Evolutionary conservation across 2,797 vertebrate genomes (phyloP).

Genomic region (Syndactyla subalaris): DNA sequence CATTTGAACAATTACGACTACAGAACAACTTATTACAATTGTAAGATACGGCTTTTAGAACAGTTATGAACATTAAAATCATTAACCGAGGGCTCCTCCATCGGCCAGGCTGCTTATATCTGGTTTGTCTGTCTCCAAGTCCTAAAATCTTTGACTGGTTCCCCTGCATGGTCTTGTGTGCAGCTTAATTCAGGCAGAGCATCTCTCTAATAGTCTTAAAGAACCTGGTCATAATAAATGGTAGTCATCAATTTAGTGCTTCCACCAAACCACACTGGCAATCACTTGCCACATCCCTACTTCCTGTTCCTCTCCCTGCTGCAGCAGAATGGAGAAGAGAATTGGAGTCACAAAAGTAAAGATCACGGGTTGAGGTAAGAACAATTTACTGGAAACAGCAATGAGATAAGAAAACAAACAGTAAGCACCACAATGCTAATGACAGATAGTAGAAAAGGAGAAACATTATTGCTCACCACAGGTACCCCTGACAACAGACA

Average conservation of each 20-base stretch:
- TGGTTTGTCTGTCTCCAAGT: too few species aligned
- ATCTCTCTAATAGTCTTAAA: not conserved
- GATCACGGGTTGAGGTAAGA: not conserved
- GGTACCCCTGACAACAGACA: not conserved
- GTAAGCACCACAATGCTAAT: not conserved
- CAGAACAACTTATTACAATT: too few species aligned
- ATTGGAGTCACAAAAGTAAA: not conserved
- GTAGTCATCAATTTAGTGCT: not conserved
- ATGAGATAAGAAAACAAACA: not conserved
- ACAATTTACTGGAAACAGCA: not conserved
- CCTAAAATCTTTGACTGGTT: too few species aligned
- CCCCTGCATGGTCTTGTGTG: not conserved
- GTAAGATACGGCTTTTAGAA: too few species aligned
- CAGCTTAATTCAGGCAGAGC: not conserved
- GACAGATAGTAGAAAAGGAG: not conserved
- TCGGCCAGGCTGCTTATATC: too few species aligned
- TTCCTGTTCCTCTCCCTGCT: too few species aligned
- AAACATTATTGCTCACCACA: accelerated
- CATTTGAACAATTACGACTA: too few species aligned
- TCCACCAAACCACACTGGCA: not conserved
- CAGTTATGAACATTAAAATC: too few species aligned
- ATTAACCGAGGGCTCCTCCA: too few species aligned
- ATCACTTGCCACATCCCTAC: too few species aligned
- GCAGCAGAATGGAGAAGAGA: not conserved
- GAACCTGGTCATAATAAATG: not conserved